phyloP scores from a whole-genome alignment of 2,888 invertebrate species.

The Drosophila leonis region DNA sequence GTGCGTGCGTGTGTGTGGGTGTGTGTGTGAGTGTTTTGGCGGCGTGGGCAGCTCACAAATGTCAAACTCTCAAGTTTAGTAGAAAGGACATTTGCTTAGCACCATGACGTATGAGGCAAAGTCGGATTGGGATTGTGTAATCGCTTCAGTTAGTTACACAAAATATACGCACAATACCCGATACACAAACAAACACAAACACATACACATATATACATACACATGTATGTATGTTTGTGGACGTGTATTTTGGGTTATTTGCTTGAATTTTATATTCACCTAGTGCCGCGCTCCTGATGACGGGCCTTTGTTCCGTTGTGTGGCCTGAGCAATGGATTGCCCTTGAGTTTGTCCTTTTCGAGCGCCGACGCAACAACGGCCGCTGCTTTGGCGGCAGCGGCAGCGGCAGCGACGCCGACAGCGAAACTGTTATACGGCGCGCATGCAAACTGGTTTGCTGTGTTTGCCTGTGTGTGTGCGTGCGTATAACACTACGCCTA shows the following conservation, averaged over 20 bases:
- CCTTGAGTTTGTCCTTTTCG: slow-evolving; percentile 79
- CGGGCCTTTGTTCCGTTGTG: slow-evolving; percentile 32
- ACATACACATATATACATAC: neutral
- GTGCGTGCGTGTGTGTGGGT: no score
- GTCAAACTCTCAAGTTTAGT: slow-evolving; percentile 19
- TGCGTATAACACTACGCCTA: slow-evolving; percentile 59
- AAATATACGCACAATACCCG: neutral
- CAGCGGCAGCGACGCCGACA: slow-evolving; percentile 20
- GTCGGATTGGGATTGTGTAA: slow-evolving; percentile 42
- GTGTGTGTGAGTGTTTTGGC: slow-evolving; percentile 10
- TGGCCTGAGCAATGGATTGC: slow-evolving; percentile 53
- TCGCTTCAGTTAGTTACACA: slow-evolving; percentile 8
- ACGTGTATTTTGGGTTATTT: slow-evolving; percentile 14
- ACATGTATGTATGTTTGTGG: neutral
- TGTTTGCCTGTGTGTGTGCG: slow-evolving; percentile 13
- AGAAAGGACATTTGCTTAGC: slow-evolving; percentile 25
- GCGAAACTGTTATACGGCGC: slow-evolving; percentile 62
- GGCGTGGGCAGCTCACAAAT: slow-evolving; percentile 34
- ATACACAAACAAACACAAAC: neutral
- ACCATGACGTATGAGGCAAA: slow-evolving; percentile 38
- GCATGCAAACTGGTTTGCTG: slow-evolving; percentile 64
- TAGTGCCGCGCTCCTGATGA: slow-evolving; percentile 24
- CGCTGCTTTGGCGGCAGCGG: slow-evolving; percentile 22
- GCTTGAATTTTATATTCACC: slow-evolving; percentile 19
- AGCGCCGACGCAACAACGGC: slow-evolving; percentile 55